Evolutionary conservation across 2,797 vertebrate species (phyloP), one percentile per base, ranked within the genome.

Genomic region (Hippopotamyrus pictus): DNA sequence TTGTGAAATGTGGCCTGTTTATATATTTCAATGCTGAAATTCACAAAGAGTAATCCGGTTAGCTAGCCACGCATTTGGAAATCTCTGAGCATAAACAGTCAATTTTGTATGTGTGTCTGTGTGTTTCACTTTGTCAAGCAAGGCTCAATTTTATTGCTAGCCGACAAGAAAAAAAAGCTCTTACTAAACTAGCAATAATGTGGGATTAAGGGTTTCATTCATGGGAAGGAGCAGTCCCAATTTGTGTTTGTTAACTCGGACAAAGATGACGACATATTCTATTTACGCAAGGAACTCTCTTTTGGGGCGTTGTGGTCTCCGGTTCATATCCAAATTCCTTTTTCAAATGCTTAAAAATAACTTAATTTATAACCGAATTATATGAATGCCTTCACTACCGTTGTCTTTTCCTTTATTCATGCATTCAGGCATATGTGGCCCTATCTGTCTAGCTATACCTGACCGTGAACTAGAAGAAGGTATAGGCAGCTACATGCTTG

Each of bases 61-160:
- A 79, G 73, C 41, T 41, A 79, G 41, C 5, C 73, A n/a, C 17
- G 5, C 37, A n/a, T 73, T 73, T 37, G 65, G 12, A 73, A 73
- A 73, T 37, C 29, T 73, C 65, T 17, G 65, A 37, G 17, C 73
- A 44, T 79, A 44, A 79, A 79, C 73, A 79, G 73, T 44, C 73
- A 79, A 9, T 44, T 79, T 79, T n/a, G 2, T n/a, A 5, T 19
- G 17, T 44, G 37, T 44, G 73, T 79, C 19, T 44, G 5, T 44
- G 5, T 79, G 73, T 79, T 79, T 44, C 37, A 79, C 19, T 79
- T 79, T 79, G 19, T 79, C 37, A 79, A 44, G 73, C 37, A 79
- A 79, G 73, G 73, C 73, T 79, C 73, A 79, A n/a, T 79, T 79
- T 44, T 41, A 79, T n/a, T 46, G 73, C 17, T n/a, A 79, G 73